Evolutionary conservation across 2,113 vertebrate species (phyloP), one percentile per base, ranked within the genome.

Genomic region (Hepsetus odoe): DNA sequence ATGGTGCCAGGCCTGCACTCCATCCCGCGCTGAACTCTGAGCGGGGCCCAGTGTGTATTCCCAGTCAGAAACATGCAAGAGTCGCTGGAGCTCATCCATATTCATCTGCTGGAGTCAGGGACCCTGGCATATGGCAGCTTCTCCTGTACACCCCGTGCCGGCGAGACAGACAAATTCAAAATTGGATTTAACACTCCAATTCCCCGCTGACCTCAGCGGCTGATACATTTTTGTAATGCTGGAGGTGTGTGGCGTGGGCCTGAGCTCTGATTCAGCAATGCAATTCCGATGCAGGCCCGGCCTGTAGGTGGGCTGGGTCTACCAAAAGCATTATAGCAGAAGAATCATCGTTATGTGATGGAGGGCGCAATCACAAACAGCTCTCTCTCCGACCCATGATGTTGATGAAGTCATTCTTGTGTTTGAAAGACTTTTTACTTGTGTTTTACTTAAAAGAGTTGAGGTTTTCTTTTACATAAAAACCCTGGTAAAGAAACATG

Each of bases 121-220:
- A 89, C 62, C 81, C 82, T 85, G 88, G 92, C 92, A 93, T 94
- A 93, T 94, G 92, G 92, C 86, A 74, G 86, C 71, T 89, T 77
- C 89, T 88, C 72, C 74, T 62, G 64, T 83, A 78, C 51, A 84
- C 87, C 88, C 86, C 86, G 83, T 86, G 9, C 82, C 84, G 84
- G 88, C 75, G 71, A 90, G 75, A 88, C 88, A 90, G 84, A 90
- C 90, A 90, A 86, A 91, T 85, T 90, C 88, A 79, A 88, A 92
- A 93, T 91, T 92, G 89, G 92, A 93, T 93, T 92, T 90, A 93
- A 90, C 90, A 88, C 90, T 89, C 82, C 79, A 87, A 90, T 89
- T 92, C 91, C 91, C 92, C 69, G 56, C 83, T 91, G 92, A 90
- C 88, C 91, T 84, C 82, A 81, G 81, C 75, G 87, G 85, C 90